A percentile compares a stretch with the other conserved stretches of the same genome.
These are phyloP conservation scores for Drosophila setifemur DNA, from an alignment of 1,140 invertebrate species.

Conservation along the genomic window DNA sequence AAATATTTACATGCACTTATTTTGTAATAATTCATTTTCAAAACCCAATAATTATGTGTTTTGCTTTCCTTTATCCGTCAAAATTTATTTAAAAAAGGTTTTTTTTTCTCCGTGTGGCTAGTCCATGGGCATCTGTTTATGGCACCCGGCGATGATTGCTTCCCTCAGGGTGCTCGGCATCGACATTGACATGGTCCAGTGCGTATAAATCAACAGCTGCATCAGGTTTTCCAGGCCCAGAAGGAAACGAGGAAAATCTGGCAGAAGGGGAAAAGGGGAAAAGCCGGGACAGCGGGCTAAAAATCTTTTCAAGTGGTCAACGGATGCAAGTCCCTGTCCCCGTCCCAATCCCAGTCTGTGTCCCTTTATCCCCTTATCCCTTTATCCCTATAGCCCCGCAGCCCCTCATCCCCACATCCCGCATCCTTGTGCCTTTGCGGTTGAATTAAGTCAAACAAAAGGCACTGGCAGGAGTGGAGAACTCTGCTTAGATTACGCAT, in stretches of 20 bases:
- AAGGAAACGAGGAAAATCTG: not conserved
- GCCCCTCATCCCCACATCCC: slow-evolving; percentile 9
- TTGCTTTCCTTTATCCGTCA: too few species aligned
- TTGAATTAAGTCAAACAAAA: slow-evolving; percentile 74
- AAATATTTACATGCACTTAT: too few species aligned
- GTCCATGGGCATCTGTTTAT: slow-evolving; percentile 35
- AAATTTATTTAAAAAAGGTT: too few species aligned
- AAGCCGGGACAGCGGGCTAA: slow-evolving; percentile 22
- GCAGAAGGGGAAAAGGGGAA: not conserved
- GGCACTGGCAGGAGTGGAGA: slow-evolving; percentile 28
- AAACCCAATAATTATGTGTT: too few species aligned
- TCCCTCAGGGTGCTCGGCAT: slow-evolving; percentile 32
- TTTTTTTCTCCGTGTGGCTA: not conserved
- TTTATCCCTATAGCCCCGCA: not conserved
- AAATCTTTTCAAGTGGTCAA: slow-evolving; percentile 50
- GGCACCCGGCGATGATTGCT: slow-evolving; percentile 57
- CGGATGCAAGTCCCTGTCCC: slow-evolving; percentile 35
- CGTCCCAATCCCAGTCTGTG: not conserved
- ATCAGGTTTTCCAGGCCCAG: slow-evolving; percentile 2
- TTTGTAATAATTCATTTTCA: too few species aligned
- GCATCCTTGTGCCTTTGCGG: slow-evolving; percentile 64
- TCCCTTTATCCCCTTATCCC: not conserved
- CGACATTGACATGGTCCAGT: slow-evolving; percentile 52
- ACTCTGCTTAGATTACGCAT: slow-evolving; percentile 70
- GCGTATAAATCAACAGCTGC: slow-evolving; percentile 70